phyloP scores from a whole-genome alignment of 2,888 invertebrate species.

The Venustoraphidia nigricollis region DNA sequence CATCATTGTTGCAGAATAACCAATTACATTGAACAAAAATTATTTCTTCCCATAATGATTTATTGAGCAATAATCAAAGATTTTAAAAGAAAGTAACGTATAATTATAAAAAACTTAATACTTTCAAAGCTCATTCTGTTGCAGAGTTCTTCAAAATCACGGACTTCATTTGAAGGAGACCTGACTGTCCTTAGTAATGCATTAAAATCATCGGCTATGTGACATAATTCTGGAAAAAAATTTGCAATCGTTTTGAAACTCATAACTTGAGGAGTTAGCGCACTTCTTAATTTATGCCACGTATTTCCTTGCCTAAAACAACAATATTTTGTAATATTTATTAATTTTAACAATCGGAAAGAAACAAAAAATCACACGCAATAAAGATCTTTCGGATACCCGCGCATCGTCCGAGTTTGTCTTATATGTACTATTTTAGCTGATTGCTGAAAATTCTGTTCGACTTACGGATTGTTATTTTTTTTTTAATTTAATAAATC shows the following conservation, averaged over 20 bases:
- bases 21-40: too few relatives aligned
- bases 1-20: too few relatives aligned
- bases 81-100: not conserved
- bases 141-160: slow-evolving; percentile 54
- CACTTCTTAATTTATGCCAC: slow-evolving; percentile 58
- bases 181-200: slow-evolving; percentile 43
- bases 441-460: too few relatives aligned
- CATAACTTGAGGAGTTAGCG: slow-evolving; percentile 58
- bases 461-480: too few relatives aligned
- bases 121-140: slow-evolving; percentile 69
- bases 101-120: slow-evolving; percentile 19
- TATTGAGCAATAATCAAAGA: not conserved
- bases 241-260: slow-evolving; percentile 59
- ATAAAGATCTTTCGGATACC: too few relatives aligned
- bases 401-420: too few relatives aligned
- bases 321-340: not conserved
- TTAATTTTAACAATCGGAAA: not conserved
- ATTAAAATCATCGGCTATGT: slow-evolving; percentile 64
- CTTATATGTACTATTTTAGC: too few relatives aligned
- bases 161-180: slow-evolving; percentile 31
- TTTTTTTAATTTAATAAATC: too few relatives aligned
- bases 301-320: slow-evolving; percentile 52
- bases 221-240: slow-evolving; percentile 59
- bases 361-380: not conserved
- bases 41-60: too few relatives aligned